Percentiles rank a stretch among this genome's conserved stretches.
Evolutionary conservation across 1,140 invertebrate genomes (phyloP).

Genomic region (Araneus ventricosus): DNA sequence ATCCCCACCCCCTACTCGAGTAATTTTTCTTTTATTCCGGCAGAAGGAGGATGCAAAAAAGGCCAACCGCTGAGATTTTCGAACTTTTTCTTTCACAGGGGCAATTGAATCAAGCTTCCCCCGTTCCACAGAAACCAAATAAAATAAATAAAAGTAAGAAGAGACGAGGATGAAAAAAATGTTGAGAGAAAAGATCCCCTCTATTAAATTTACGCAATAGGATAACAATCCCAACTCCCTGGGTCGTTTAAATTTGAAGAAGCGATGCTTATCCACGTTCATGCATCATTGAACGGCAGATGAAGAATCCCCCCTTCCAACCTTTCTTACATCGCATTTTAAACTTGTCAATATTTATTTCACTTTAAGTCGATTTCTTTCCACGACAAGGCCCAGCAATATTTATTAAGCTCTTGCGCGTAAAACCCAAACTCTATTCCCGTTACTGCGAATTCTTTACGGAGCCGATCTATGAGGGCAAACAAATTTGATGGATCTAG

Average conservation of each 20-base stretch:
- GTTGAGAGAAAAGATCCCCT: slow-evolving; percentile 53
- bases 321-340: slow-evolving; percentile 64
- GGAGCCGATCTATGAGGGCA: neutral
- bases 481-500: neutral
- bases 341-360: slow-evolving; percentile 76
- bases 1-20: neutral
- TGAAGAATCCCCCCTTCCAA: slow-evolving; percentile 59
- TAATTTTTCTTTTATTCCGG: slow-evolving; percentile 48
- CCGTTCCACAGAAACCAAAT: slow-evolving; percentile 48
- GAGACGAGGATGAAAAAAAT: slow-evolving; percentile 39
- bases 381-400: slow-evolving; percentile 19
- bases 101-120: slow-evolving; percentile 72
- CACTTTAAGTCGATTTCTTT: slow-evolving; percentile 69
- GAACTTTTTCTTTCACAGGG: slow-evolving; percentile 61
- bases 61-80: slow-evolving; percentile 70
- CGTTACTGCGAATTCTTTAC: slow-evolving; percentile 29
- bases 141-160: slow-evolving; percentile 70
- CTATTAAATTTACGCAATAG: slow-evolving; percentile 75
- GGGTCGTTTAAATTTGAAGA: slow-evolving; percentile 75
- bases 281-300: slow-evolving; percentile 72
- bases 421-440: neutral
- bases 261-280: slow-evolving; percentile 63
- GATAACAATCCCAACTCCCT: slow-evolving; percentile 71
- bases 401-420: slow-evolving; percentile 52
- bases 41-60: slow-evolving; percentile 50